These are phyloP conservation scores for Harpalus rubripes DNA, from an alignment of 2,888 invertebrate species.

Conservation along the genomic window DNA sequence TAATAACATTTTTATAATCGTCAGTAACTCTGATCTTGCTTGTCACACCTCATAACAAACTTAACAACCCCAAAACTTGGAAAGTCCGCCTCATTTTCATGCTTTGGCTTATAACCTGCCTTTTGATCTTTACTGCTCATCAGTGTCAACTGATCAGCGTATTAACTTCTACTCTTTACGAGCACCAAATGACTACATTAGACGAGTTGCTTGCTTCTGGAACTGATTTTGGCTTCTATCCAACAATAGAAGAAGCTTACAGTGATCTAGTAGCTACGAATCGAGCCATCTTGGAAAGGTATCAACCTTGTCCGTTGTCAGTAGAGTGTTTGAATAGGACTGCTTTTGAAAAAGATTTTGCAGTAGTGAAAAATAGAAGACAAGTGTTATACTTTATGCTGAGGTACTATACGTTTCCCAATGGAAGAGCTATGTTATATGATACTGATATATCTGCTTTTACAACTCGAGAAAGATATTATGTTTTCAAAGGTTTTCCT, in stretches of 20 bases:
- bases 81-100: constrained; percentile 57
- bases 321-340: constrained; percentile 69
- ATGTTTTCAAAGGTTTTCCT: constrained; percentile 67
- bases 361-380: constrained; percentile 68
- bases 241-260: constrained; percentile 56
- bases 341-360: constrained; percentile 69
- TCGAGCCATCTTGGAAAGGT: constrained; percentile 68
- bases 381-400: constrained; percentile 69
- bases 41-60: no score
- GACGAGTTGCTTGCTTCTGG: constrained; percentile 49
- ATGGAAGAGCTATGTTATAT: constrained; percentile 68
- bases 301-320: constrained; percentile 68
- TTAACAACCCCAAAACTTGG: constrained; percentile 49
- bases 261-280: background rate
- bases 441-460: constrained; percentile 66
- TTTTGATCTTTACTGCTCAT: constrained; percentile 55
- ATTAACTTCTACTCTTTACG: constrained; percentile 43
- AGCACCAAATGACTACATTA: constrained; percentile 55
- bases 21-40: no score
- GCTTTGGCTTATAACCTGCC: constrained; percentile 50
- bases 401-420: constrained; percentile 67
- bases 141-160: constrained; percentile 58
- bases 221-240: constrained; percentile 58
- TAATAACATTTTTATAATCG: no score
- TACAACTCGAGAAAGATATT: constrained; percentile 48